Base-by-base conservation (phyloP, 2,113 vertebrate genomes). In the Heterotis niloticus region DNA sequence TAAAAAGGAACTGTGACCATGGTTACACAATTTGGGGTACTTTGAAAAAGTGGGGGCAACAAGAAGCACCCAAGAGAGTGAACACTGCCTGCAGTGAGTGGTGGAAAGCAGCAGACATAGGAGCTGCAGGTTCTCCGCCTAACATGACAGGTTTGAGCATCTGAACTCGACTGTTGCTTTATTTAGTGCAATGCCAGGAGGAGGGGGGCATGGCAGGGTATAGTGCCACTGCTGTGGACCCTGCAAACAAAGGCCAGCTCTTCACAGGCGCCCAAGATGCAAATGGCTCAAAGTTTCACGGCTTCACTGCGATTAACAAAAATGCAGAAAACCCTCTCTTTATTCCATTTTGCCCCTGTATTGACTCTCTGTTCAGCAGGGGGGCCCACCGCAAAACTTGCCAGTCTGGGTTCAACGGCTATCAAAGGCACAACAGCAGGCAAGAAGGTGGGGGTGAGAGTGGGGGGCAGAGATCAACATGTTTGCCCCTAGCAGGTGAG, bases 231-330 rank as follows among this genome's bases (percentile, higher is more conserved):
- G 84, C 82, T 81, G 83, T 85, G 77, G 71, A 82, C 85, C 83
- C 82, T 76, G 52, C 51, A 73, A 84, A 91, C 89, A 92, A 92
- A 89, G 84, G 82, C 66, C 16, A 83, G 83, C 88, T 89, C 89
- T 90, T 89, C 87, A 87, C 83, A 81, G 82, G 81, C 83, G 83
- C 88, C 90, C 89, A 88, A 91, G 86, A 91, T 90, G 89, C 89
- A 92, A 91, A 91, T 91, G 86, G 82, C 85, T 89, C 86, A 91
- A 90, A 88, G 84, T 88, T 91, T 91, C 89, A 88, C 88, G 90
- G 87, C 88, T 81, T 73, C 85, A 85, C 90, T 88, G 82, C 85
- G 85, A 84, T 29, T 69, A 86, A 89, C 89, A 89, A 90, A 74
- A 88, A 88, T 88, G 24, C 28, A 72, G 56, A 52, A 68, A 81